Evolutionary conservation across 2,797 vertebrate species (phyloP).

Genomic region (Pelochelys cantorii): DNA sequence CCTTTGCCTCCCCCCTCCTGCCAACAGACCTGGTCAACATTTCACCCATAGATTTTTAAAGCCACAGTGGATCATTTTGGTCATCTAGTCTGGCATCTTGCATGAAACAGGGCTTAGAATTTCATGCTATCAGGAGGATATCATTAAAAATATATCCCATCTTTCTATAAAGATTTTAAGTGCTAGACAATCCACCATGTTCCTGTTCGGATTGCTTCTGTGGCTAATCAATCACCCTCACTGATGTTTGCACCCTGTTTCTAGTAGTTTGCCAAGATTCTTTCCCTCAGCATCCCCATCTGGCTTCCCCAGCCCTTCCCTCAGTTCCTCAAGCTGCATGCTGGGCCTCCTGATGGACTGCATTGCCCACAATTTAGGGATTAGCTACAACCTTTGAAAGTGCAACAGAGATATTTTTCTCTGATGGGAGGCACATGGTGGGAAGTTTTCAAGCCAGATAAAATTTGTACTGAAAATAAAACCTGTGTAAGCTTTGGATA

Average conservation of each 20-base stretch:
- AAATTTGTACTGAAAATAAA: neutral
- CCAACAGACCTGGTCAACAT: neutral
- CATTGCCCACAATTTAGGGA: conserved; percentile 14
- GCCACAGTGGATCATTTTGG: neutral
- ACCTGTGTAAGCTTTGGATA: neutral
- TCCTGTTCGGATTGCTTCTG: neutral
- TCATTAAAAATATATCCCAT: neutral
- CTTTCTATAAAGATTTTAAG: neutral
- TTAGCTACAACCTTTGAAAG: conserved; percentile 35
- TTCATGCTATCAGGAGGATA: neutral
- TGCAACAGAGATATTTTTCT: neutral
- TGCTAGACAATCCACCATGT: neutral
- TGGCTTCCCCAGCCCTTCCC: neutral
- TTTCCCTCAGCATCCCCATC: neutral
- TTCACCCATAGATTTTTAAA: neutral
- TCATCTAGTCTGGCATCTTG: neutral
- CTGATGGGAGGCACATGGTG: neutral
- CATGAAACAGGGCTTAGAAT: neutral
- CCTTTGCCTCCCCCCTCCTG: too few species aligned
- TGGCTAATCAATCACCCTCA: neutral
- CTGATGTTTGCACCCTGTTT: fast-evolving
- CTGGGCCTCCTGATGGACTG: conserved; percentile 3
- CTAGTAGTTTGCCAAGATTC: fast-evolving
- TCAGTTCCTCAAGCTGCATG: neutral
- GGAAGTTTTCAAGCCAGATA: neutral